A percentile compares a stretch with the other conserved stretches of the same genome.
These are phyloP conservation scores for Mercenaria mercenaria DNA, from an alignment of 1,140 invertebrate genomes.

Conservation along the genomic window DNA sequence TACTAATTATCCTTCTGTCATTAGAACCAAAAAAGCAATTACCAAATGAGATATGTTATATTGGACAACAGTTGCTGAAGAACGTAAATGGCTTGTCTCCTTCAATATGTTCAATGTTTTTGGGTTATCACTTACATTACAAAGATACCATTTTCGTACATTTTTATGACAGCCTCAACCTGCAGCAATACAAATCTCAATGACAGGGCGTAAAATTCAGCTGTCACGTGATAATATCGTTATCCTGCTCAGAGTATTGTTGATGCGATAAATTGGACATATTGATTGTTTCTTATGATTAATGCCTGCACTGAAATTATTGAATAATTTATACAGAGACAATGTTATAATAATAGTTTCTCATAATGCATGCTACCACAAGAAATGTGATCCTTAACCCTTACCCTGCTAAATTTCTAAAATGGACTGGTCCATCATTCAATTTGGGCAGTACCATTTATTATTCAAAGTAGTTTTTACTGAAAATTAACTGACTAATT, in stretches of 20 bases:
- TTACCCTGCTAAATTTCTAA: no score
- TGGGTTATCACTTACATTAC: background rate
- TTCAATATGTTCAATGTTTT: background rate
- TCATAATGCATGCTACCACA: background rate
- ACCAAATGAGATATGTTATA: background rate
- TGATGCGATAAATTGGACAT: background rate
- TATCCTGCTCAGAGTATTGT: background rate
- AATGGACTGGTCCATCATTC: no score
- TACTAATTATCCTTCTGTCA: no score
- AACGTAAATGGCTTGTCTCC: no score
- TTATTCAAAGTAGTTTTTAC: no score
- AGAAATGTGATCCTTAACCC: background rate
- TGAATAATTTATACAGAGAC: background rate
- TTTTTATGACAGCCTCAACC: background rate
- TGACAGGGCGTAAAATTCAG: background rate
- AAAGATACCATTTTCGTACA: background rate
- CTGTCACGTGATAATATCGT: constrained; percentile 12
- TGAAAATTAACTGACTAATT: no score
- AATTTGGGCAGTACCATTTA: no score
- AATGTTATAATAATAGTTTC: background rate
- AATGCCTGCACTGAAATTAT: background rate
- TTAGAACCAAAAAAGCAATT: no score
- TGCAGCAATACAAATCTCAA: background rate
- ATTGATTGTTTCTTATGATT: constrained; percentile 10
- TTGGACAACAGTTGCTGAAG: background rate